Base-by-base conservation (phyloP, 2,797 vertebrate genomes). In the Pangasius mekongensis region DNA sequence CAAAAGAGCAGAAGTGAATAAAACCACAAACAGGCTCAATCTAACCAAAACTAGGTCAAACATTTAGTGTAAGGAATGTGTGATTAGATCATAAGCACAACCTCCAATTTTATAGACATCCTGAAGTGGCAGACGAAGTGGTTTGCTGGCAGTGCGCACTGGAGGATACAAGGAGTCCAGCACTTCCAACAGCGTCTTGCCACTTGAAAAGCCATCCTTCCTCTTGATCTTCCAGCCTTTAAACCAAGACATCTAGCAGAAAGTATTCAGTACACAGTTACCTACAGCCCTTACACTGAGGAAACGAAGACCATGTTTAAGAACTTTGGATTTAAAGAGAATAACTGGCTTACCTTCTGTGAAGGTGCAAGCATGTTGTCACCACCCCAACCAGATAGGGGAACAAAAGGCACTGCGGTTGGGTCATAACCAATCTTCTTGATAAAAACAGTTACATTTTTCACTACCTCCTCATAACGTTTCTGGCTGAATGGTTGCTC, bases 71-170 rank as follows among this genome's bases (percentile, higher is more conserved):
- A 14, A 9, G 16, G 27, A 60, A 5, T 16, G 2, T 5, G 1
- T n/a, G 8, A 9, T 33, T 2, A 7, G 49, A 14, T 14, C 27
- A 76, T n/a, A 49, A 52, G 6, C 18, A 27, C 5, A 18, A 95
- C 96, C 96, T 90, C 96, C 96, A 52, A 97, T 97, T 89, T 97
- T 97, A 92, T 97, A 97, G 88, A 97, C 96, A 47, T 97, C 96
- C 90, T 97, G 96, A 89, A 97, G 93, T 27, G 96, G 96, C 64
- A 97, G 92, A 13, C 96, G 91, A 13, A 97, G 88, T 0, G 96
- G 96, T 87, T 97, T 97, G 92, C 93, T 96, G 69, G 95, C 88
- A 0, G 91, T 94, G 30, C 96, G 95, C 0, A 94, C 92, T 4
- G 96, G 96, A 3, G 96, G 95, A 0, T 94, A 93, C 47, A 97